These are phyloP conservation scores for Allolobophora icterica DNA, from an alignment of 2,888 invertebrate genomes.

Conservation along the genomic window DNA sequence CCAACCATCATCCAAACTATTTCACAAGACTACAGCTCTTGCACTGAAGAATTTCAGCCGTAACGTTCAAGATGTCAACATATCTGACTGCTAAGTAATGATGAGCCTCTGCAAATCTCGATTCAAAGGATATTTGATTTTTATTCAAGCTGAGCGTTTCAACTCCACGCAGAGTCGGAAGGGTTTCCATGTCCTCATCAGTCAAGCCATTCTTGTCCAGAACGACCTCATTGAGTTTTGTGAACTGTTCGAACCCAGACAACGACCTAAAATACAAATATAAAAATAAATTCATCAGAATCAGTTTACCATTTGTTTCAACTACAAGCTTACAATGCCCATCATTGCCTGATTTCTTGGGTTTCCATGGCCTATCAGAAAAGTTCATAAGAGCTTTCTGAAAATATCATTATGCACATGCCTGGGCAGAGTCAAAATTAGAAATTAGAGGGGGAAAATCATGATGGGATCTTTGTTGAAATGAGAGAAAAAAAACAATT, in stretches of 20 bases:
- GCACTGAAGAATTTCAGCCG: too few species aligned
- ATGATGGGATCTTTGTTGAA: too few species aligned
- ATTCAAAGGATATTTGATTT: constrained; percentile 75
- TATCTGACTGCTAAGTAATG: too few species aligned
- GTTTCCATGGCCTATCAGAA: not conserved
- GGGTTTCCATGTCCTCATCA: constrained; percentile 70
- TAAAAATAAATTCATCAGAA: not conserved
- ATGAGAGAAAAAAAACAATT: too few species aligned
- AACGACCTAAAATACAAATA: constrained; percentile 53
- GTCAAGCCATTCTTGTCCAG: constrained; percentile 83
- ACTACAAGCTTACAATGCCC: too few species aligned
- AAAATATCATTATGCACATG: too few species aligned
- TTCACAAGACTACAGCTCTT: too few species aligned
- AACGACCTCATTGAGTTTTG: constrained; percentile 78
- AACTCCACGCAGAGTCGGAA: constrained; percentile 75
- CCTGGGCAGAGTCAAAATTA: too few species aligned
- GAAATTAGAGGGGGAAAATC: too few species aligned
- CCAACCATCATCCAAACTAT: not conserved
- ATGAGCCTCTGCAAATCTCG: not conserved
- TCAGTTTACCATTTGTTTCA: not conserved
- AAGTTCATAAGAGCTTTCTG: too few species aligned
- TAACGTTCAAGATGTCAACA: too few species aligned
- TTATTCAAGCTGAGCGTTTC: constrained; percentile 87
- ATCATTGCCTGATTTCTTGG: too few species aligned
- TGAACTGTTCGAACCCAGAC: constrained; percentile 77